Evolutionary conservation across 1,140 invertebrate species (phyloP).

Genomic region (Pseudomyrmex sp.): DNA sequence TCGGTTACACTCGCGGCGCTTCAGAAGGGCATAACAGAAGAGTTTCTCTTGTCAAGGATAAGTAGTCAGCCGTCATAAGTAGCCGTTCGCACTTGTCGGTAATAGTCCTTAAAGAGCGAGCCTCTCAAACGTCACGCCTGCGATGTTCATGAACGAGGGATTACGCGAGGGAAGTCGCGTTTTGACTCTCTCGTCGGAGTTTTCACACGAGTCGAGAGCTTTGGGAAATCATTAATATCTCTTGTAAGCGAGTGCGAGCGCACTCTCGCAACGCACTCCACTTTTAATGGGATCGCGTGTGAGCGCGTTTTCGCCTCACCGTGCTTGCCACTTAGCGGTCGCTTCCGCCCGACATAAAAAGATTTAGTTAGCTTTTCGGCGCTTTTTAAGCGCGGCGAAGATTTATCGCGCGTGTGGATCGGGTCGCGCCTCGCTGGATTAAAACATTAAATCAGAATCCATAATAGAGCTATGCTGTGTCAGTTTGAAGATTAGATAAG

Average conservation of each 20-base stretch:
- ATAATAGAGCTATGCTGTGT: no score
- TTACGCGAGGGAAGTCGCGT: conserved; percentile 20
- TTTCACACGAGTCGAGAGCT: conserved; percentile 78
- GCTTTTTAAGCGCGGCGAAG: conserved; percentile 67
- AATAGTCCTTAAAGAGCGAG: conserved; percentile 46
- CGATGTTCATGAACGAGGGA: conserved; percentile 35
- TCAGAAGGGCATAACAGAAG: not conserved
- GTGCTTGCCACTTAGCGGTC: conserved; percentile 71
- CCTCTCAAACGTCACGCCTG: conserved; percentile 50
- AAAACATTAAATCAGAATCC: conserved; percentile 62
- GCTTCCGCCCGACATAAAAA: conserved; percentile 71
- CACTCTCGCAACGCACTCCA: conserved; percentile 11
- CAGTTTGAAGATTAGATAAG: no score
- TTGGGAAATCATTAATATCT: conserved; percentile 82
- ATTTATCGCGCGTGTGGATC: conserved; percentile 79
- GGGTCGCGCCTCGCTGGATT: conserved; percentile 65
- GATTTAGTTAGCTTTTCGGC: conserved; percentile 71
- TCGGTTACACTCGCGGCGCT: conserved; percentile 25
- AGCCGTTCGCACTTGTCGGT: conserved; percentile 55
- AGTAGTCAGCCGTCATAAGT: conserved; percentile 34
- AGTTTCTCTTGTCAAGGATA: conserved; percentile 42
- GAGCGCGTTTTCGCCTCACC: conserved; percentile 57
- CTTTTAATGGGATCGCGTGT: conserved; percentile 71
- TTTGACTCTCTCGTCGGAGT: conserved; percentile 49
- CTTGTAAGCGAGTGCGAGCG: conserved; percentile 38